These are phyloP conservation scores for Etia nguti DNA, from an alignment of 2,113 vertebrate genomes.

Conservation along the genomic window DNA sequence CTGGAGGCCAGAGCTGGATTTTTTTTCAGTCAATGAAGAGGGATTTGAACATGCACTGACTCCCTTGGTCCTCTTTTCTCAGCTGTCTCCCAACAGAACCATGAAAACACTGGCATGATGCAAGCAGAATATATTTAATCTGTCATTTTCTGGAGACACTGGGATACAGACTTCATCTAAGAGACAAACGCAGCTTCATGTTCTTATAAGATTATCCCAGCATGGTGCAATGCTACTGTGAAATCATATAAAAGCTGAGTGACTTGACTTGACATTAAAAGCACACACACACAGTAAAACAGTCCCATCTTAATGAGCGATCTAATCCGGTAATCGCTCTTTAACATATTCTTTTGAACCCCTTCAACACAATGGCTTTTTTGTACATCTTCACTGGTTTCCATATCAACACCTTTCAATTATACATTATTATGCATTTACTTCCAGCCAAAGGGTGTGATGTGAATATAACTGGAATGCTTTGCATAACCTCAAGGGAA, in stretches of 20 bases:
- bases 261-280: slow-evolving; percentile 3
- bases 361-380: neutral
- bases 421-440: neutral
- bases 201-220: slow-evolving; percentile 35
- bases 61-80: slow-evolving; percentile 5
- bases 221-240: slow-evolving; percentile 4
- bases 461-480: slow-evolving; percentile 5
- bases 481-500: slow-evolving; percentile 9
- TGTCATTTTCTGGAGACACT: slow-evolving; percentile 2
- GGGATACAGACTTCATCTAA: slow-evolving; percentile 5
- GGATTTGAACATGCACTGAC: slow-evolving; percentile 26
- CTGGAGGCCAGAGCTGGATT: slow-evolving; percentile 7
- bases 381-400: slow-evolving; percentile 8
- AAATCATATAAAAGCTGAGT: slow-evolving; percentile 22
- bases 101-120: slow-evolving; percentile 20
- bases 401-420: neutral
- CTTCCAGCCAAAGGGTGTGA: neutral
- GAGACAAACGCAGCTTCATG: slow-evolving; percentile 21
- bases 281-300: neutral
- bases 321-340: slow-evolving; percentile 20
- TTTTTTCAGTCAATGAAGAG: slow-evolving; percentile 29
- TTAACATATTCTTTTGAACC: neutral
- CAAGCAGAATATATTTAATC: slow-evolving; percentile 5
- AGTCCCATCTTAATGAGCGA: slow-evolving; percentile 1
- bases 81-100: neutral